Evolutionary conservation across 2,797 vertebrate genomes (phyloP), one percentile per base, ranked within the genome.

Genomic region (Columba guinea): DNA sequence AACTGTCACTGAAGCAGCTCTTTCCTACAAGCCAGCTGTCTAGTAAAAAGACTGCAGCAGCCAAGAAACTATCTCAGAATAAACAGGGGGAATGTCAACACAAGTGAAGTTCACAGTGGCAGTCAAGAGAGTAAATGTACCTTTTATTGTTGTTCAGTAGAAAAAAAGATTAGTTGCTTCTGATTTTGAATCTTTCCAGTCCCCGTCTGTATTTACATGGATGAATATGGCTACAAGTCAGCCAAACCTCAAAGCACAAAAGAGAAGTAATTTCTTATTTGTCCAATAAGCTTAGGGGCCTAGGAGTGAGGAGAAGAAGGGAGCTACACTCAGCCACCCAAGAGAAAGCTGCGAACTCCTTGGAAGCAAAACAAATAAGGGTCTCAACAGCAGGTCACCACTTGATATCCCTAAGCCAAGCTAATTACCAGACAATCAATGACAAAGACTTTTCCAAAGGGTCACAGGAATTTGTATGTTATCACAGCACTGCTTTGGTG

Each of bases 1-100:
- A 94, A 46, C 95, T 84, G 94, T 79, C 95, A 95, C 91, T 35
- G 90, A 79, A 90, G 88, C 77, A 37, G 77, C 83, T 94, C 88
- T 21, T 74, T 90, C 88, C 88, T 92, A 63, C 95, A 89, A 95
- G 77, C 90, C 96, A 97, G 94, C 94, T 97, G 92, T 95, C 95
- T 97, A 90, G 67, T 60, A 84, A 89, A 94, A 95, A 77, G 91
- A 82, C 84, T 87, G 68, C 93, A 70, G 32, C 63, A 73, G 95
- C 94, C 96, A 97, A 92, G 88, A 94, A 92, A 74, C 44, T 69
- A 82, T 93, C 86, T 79, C 78, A 73, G 83, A 96, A 94, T 93
- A 92, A 96, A 82, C 86, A 93, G 49, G 16, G 80, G 49, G 39
- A 93, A 87, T 37, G 74, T 79, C 86, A 95, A 78, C 68, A 84